A percentile compares a stretch with the other conserved stretches of the same genome.
Conservation (phyloP, 2,888 invertebrate genomes). For the Palloptera scutellata region DNA sequence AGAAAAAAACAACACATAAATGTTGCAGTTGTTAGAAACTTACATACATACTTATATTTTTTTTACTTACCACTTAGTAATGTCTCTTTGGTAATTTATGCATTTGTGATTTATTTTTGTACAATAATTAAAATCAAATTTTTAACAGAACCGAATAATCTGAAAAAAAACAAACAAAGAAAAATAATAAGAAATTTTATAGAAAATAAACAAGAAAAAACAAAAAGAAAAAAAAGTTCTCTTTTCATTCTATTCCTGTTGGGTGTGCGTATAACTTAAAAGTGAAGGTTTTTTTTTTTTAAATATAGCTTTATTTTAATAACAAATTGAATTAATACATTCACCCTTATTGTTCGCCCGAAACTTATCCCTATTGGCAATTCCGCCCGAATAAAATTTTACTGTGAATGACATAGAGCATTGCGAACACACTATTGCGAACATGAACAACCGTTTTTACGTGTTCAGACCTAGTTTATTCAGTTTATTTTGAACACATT, state of each 20-base stretch:
- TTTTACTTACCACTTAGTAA: conserved; percentile 44
- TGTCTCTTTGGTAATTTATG: conserved; percentile 52
- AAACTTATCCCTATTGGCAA: too few relatives aligned
- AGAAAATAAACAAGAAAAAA: conserved; percentile 28
- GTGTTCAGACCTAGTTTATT: too few relatives aligned
- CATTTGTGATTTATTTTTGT: conserved; percentile 60
- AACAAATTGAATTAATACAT: too few relatives aligned
- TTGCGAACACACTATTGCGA: too few relatives aligned
- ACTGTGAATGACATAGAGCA: too few relatives aligned
- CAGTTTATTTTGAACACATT: too few relatives aligned
- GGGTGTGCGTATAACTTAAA: too few relatives aligned
- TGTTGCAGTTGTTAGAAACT: conserved; percentile 26
- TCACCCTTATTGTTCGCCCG: too few relatives aligned
- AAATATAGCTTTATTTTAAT: too few relatives aligned
- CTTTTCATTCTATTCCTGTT: neutral
- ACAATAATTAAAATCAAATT: conserved; percentile 54
- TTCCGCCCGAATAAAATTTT: too few relatives aligned
- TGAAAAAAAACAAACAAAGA: conserved; percentile 35
- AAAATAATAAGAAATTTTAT: conserved; percentile 39
- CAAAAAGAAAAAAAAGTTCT: conserved; percentile 20
- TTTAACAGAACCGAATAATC: conserved; percentile 33
- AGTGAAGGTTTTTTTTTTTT: too few relatives aligned
- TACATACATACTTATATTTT: conserved; percentile 25
- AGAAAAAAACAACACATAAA: conserved; percentile 25
- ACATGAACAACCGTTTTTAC: too few relatives aligned